Conservation (phyloP, 2,113 vertebrate genomes). For the Puma concolor region DNA sequence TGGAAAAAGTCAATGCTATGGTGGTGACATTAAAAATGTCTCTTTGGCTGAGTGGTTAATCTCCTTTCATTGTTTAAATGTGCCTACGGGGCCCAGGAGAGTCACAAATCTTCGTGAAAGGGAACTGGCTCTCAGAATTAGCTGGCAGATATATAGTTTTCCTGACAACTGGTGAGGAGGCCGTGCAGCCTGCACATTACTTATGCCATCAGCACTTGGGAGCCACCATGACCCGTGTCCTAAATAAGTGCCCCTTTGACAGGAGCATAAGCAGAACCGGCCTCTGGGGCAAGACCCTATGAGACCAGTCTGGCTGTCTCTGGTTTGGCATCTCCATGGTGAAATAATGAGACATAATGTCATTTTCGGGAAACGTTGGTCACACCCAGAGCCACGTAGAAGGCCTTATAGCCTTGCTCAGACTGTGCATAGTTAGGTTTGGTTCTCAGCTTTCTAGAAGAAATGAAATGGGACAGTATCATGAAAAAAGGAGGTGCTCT, state of each 20-base stretch:
- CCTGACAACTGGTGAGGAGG: background rate
- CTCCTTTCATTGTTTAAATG: constrained; percentile 66
- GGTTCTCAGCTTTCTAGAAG: constrained; percentile 22
- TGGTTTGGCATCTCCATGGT: background rate
- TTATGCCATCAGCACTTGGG: background rate
- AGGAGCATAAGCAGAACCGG: background rate
- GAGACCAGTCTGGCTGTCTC: background rate
- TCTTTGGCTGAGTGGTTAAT: constrained; percentile 54
- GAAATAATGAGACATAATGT: background rate
- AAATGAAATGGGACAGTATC: background rate
- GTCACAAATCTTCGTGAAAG: constrained; percentile 61
- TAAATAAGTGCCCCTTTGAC: background rate
- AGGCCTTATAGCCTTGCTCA: background rate
- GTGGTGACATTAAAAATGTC: constrained; percentile 33
- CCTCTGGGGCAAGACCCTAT: background rate
- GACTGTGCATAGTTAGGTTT: background rate
- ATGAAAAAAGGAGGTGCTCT: background rate
- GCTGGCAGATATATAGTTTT: constrained; percentile 8
- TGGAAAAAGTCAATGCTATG: constrained; percentile 32
- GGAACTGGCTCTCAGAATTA: constrained; percentile 14
- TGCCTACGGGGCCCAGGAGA: constrained; percentile 49
- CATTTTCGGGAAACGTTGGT: background rate
- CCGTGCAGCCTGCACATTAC: background rate
- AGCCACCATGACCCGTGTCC: background rate
- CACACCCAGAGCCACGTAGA: background rate